phyloP scores from a whole-genome alignment of 2,797 vertebrate species.

The Phataginus tetradactyla region DNA sequence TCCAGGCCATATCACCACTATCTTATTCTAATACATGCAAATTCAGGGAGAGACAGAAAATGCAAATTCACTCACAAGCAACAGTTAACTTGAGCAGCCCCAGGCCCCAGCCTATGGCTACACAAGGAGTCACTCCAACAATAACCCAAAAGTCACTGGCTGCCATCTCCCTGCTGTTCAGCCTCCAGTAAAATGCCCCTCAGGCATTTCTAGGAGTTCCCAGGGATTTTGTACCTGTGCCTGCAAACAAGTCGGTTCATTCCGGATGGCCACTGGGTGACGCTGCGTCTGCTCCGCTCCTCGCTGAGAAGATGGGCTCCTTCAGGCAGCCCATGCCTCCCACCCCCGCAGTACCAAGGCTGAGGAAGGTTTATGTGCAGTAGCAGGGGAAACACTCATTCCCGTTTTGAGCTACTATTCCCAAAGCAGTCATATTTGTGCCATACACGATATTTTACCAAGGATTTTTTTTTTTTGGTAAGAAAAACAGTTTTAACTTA shows the following conservation, averaged over 20 bases:
- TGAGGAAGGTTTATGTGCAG: background rate
- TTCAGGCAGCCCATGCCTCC: accelerated
- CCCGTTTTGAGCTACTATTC: background rate
- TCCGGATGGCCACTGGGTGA: background rate
- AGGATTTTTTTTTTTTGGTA: background rate
- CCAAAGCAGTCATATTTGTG: background rate
- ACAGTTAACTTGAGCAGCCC: conserved; percentile 36
- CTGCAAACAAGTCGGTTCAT: background rate
- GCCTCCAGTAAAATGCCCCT: background rate
- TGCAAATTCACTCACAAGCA: conserved; percentile 73
- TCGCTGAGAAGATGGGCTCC: background rate
- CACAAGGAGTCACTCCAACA: conserved; percentile 58
- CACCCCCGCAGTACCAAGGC: background rate
- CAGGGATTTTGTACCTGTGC: background rate
- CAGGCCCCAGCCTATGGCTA: conserved; percentile 19
- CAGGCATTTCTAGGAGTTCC: background rate
- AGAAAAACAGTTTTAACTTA: background rate
- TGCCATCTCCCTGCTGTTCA: conserved; percentile 23
- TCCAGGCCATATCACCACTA: background rate
- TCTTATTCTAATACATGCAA: conserved; percentile 41
- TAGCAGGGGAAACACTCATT: background rate
- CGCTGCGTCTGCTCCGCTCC: background rate
- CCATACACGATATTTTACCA: background rate
- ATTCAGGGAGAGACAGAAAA: conserved; percentile 59
- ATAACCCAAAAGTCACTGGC: conserved; percentile 62